Conservation (phyloP, 1,140 invertebrate species). For the Manduca sexta region DNA sequence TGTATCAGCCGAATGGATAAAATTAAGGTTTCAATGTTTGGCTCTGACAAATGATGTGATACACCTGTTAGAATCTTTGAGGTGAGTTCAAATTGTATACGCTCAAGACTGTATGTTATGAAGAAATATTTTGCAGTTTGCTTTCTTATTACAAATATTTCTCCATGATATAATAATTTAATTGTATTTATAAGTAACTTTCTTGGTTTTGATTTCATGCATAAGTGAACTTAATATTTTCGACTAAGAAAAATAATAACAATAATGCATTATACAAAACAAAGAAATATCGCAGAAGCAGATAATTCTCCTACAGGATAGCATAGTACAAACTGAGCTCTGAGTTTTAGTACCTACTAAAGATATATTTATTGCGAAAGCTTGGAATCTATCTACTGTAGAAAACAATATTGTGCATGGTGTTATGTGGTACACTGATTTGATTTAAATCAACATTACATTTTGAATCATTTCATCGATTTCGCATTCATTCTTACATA, state of each 20-base stretch:
- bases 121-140: slow-evolving; percentile 52
- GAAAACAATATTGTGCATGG: slow-evolving; percentile 42
- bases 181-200: slow-evolving; percentile 20
- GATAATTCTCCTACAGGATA: background rate
- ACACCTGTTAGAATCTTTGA: slow-evolving; percentile 77
- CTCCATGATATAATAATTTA: slow-evolving; percentile 50
- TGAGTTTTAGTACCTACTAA: too few species aligned
- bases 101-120: slow-evolving; percentile 41
- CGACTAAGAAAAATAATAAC: background rate
- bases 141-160: slow-evolving; percentile 43
- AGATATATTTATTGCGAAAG: background rate
- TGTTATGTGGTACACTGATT: slow-evolving; percentile 59
- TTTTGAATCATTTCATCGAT: slow-evolving; percentile 6
- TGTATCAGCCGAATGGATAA: slow-evolving; percentile 83
- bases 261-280: slow-evolving; percentile 4
- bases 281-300: slow-evolving; percentile 10
- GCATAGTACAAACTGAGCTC: too few species aligned
- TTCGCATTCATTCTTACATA: slow-evolving; percentile 1
- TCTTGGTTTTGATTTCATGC: slow-evolving; percentile 32
- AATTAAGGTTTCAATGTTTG: slow-evolving; percentile 82
- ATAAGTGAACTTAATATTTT: background rate
- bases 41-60: slow-evolving; percentile 77
- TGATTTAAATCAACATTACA: slow-evolving; percentile 13
- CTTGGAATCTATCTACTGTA: slow-evolving; percentile 1
- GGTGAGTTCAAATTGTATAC: slow-evolving; percentile 49